phyloP scores from a whole-genome alignment of 35 echinoderm and acorn worm genomes.

The Lytechinus pictus region DNA sequence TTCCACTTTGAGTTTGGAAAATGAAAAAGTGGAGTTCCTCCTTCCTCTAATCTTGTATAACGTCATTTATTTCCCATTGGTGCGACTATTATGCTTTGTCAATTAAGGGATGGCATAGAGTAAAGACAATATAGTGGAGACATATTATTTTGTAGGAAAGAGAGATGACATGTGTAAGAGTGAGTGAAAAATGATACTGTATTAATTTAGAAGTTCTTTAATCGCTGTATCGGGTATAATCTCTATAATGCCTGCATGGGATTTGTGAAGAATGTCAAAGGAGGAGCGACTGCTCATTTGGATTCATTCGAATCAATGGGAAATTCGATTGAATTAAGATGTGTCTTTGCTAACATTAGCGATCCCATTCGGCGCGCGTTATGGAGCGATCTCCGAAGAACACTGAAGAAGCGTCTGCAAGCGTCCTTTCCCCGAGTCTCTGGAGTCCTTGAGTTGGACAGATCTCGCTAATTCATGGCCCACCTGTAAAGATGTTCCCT shows the following conservation, averaged over 20 bases:
- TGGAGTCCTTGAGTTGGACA: not conserved
- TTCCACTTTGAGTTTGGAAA: too few relatives aligned
- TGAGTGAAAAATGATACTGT: not conserved
- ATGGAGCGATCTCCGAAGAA: not conserved
- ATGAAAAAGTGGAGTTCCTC: too few relatives aligned
- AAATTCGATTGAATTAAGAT: not conserved
- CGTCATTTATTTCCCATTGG: not conserved
- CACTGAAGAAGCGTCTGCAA: not conserved
- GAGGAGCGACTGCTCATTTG: not conserved
- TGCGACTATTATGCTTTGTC: not conserved
- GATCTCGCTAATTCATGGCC: not conserved
- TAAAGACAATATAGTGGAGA: not conserved
- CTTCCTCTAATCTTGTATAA: not conserved
- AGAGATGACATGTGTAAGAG: not conserved
- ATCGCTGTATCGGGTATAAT: not conserved
- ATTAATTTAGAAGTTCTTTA: not conserved
- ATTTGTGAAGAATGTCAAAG: not conserved
- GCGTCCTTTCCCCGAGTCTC: not conserved
- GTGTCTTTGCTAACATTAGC: conserved; percentile 3
- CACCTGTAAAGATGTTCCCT: not conserved
- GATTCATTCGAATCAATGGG: not conserved
- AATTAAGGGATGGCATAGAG: not conserved
- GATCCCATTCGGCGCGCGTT: not conserved
- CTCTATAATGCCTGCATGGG: not conserved
- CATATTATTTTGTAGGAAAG: too few relatives aligned